phyloP scores from a whole-genome alignment of 2,113 vertebrate genomes.

The Porphyrio hochstetteri region DNA sequence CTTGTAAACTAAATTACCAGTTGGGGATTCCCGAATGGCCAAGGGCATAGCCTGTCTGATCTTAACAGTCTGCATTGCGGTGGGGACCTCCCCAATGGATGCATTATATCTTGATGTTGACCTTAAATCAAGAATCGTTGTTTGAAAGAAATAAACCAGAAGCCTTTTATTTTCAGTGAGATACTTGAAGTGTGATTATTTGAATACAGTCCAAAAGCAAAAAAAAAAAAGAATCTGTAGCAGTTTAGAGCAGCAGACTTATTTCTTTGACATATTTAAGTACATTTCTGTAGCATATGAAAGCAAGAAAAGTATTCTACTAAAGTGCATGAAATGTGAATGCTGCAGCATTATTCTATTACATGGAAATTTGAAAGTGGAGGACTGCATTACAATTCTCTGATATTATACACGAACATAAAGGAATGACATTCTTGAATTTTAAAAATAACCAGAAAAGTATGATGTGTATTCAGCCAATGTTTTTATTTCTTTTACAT shows the following conservation, averaged over 20 bases:
- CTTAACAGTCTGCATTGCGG: slow-evolving; percentile 31
- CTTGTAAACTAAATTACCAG: slow-evolving; percentile 27
- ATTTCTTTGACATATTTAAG: not conserved
- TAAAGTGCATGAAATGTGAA: not conserved
- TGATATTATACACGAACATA: not conserved
- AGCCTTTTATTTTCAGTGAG: not conserved
- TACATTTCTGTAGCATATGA: not conserved
- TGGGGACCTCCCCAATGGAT: not conserved
- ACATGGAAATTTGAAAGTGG: not conserved
- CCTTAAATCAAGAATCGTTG: not conserved
- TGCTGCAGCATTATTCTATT: not conserved
- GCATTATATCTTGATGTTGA: not conserved
- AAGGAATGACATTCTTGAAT: not conserved
- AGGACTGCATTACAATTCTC: not conserved
- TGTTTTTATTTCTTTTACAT: not conserved
- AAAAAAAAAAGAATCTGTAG: not conserved
- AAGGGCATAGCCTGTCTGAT: slow-evolving; percentile 22
- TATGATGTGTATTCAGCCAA: not conserved
- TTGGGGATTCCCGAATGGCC: not conserved
- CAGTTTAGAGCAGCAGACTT: not conserved
- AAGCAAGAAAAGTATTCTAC: not conserved
- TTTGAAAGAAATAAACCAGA: not conserved
- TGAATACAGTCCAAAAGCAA: not conserved
- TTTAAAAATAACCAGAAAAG: not conserved
- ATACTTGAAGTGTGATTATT: not conserved